These are phyloP conservation scores for Dendrocopos noguchii DNA, from an alignment of 2,113 vertebrate species.

Conservation along the genomic window DNA sequence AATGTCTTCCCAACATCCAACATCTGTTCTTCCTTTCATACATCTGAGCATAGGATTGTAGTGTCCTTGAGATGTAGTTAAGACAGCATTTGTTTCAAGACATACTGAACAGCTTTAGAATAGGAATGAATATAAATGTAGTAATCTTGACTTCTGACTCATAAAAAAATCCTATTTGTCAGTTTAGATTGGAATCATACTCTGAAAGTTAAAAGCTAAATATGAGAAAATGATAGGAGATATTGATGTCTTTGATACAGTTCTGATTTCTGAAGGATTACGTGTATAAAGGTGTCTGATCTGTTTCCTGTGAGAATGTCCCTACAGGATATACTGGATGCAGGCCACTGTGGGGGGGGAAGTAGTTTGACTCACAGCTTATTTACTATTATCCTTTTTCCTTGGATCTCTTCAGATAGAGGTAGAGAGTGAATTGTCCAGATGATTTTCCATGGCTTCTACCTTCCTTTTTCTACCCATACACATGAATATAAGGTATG, in stretches of 20 bases:
- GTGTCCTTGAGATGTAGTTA: not conserved
- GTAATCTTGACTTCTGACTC: not conserved
- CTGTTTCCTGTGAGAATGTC: not conserved
- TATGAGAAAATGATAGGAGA: not conserved
- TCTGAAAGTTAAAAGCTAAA: not conserved
- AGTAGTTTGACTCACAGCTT: not conserved
- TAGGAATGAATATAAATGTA: not conserved
- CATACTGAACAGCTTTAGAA: not conserved
- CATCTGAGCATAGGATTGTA: not conserved
- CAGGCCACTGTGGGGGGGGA: not conserved
- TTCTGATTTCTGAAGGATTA: not conserved
- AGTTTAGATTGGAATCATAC: not conserved
- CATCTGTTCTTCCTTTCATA: not conserved
- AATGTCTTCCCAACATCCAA: too few relatives aligned
- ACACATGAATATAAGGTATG: not conserved
- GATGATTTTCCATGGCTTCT: not conserved
- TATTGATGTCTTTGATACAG: not conserved
- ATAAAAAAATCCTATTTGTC: not conserved
- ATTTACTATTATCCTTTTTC: not conserved
- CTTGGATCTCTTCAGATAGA: not conserved
- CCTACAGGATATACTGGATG: not conserved
- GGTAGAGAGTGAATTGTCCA: not conserved
- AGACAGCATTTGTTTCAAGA: not conserved
- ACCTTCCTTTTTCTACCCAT: not conserved
- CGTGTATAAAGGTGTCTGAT: not conserved